These are phyloP conservation scores for Otolemur crassicaudatus DNA, from an alignment of 2,797 vertebrate genomes.

Conservation along the genomic window DNA sequence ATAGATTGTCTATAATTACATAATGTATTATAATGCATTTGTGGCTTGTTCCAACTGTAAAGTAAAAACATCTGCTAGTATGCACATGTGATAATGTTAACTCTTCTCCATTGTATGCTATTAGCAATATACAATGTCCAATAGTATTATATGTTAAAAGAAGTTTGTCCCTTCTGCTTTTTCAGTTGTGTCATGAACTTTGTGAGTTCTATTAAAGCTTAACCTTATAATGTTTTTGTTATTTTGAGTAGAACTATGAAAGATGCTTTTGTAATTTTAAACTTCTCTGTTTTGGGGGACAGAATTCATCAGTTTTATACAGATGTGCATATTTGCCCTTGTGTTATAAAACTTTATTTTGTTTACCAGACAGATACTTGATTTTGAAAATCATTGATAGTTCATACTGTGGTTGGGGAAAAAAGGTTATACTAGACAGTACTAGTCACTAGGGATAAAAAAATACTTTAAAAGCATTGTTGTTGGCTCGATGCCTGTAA, in stretches of 20 bases:
- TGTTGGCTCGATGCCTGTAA: too few relatives aligned
- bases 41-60: slow-evolving; percentile 19
- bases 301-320: not conserved
- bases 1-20: not conserved
- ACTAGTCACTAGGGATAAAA: not conserved
- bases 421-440: not conserved
- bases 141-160: not conserved
- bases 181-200: not conserved
- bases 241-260: not conserved
- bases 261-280: not conserved
- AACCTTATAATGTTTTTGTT: slow-evolving; percentile 33
- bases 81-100: not conserved
- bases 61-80: not conserved
- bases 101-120: not conserved
- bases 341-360: slow-evolving; percentile 39
- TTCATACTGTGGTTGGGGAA: not conserved
- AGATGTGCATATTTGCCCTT: not conserved
- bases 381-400: not conserved
- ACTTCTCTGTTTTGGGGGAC: not conserved
- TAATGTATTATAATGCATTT: not conserved
- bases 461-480: not conserved
- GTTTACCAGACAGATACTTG: not conserved
- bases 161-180: slow-evolving; percentile 5
- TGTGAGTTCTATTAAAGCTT: not conserved
- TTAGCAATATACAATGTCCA: not conserved